Base-by-base conservation (phyloP, 2,888 invertebrate genomes). In the Drosophila seclusa region DNA sequence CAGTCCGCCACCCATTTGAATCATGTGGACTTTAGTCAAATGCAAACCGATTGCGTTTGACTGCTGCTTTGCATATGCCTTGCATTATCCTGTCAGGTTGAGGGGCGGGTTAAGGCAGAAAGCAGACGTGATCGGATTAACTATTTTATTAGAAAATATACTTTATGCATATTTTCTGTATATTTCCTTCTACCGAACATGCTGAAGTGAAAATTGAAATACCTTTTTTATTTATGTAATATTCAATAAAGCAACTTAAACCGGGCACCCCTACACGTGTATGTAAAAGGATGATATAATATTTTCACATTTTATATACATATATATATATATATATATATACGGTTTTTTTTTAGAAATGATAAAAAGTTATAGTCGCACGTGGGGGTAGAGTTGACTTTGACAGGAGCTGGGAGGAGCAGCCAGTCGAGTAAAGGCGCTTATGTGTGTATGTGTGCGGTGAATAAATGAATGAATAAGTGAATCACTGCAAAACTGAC, bases 91-190 rank as follows among this genome's bases (percentile, higher is more conserved):
- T 78, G 69, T 42, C 49, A 27, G 40, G 29, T 8, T 21, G n/a
- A 16, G 24, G 29, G 54, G 50, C 57, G 38, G 40, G 27, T 32
- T 42, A 16, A 45, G 24, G 31, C 36, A 52, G 27, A 60, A 59
- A 38, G 63, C 53, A 50, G 83, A 90, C 90, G 90, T 87, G 87
- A 87, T 86, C 87, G 88, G 87, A 90, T 87, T 90, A 87, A 77
- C 77, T 86, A 86, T 90, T 87, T 90, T 90, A 90, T 81, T 79
- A 75, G 86, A 88, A 83, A 78, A 83, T 68, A 72, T 83, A 72
- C 78, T 38, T 24, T 45, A 29, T 21, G n/a, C 16, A 36, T 54
- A 32, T 45, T 53, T 49, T 24, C 16, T 54, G 4, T 27, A 48
- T 40, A n/a, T 60, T 57, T 60, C 42, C 7, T 38, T 32, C n/a